Conservation (phyloP, 2,888 invertebrate genomes). For the Hirtodrosophila trivittata region DNA sequence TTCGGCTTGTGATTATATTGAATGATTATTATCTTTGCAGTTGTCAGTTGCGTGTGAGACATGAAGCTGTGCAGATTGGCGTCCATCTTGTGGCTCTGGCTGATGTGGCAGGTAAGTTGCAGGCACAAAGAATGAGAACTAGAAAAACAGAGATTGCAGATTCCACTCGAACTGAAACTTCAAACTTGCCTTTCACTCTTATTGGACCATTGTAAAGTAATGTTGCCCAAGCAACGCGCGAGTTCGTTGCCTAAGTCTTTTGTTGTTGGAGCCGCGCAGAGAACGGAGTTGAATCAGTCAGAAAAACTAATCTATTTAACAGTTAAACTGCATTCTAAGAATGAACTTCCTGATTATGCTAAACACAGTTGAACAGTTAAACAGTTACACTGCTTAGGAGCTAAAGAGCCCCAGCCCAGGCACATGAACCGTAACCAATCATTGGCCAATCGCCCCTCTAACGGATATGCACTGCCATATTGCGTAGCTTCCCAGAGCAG, state of each 20-base stretch:
- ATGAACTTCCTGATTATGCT: slow-evolving; percentile 49
- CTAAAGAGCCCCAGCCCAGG: slow-evolving; percentile 33
- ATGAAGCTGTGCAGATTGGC: slow-evolving; percentile 58
- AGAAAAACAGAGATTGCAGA: background rate
- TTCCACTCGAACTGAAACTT: slow-evolving; percentile 6
- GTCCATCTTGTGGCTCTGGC: slow-evolving; percentile 17
- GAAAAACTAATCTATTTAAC: slow-evolving; percentile 77
- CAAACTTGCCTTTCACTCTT: slow-evolving; percentile 61
- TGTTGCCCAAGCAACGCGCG: slow-evolving; percentile 44
- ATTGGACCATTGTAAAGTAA: slow-evolving; percentile 2
- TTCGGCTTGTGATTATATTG: slow-evolving; percentile 51
- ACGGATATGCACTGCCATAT: slow-evolving; percentile 79
- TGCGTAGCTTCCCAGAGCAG: slow-evolving; percentile 70
- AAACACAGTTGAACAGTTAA: slow-evolving; percentile 34
- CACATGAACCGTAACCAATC: slow-evolving; percentile 82
- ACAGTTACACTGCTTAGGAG: no score
- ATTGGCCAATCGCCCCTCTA: slow-evolving; percentile 80
- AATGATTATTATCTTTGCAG: slow-evolving; percentile 56
- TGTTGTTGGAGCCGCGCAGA: slow-evolving; percentile 26
- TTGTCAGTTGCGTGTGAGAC: slow-evolving; percentile 40
- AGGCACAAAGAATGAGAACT: slow-evolving; percentile 1
- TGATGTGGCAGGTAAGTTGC: slow-evolving; percentile 51
- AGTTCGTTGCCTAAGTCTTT: slow-evolving; percentile 66
- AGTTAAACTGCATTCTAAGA: slow-evolving; percentile 38
- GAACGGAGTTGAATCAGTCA: slow-evolving; percentile 10